Percentiles rank a stretch among this genome's conserved stretches.
Evolutionary conservation across 2,888 invertebrate genomes (phyloP).

Genomic region (Chrysotoxum bicinctum): DNA sequence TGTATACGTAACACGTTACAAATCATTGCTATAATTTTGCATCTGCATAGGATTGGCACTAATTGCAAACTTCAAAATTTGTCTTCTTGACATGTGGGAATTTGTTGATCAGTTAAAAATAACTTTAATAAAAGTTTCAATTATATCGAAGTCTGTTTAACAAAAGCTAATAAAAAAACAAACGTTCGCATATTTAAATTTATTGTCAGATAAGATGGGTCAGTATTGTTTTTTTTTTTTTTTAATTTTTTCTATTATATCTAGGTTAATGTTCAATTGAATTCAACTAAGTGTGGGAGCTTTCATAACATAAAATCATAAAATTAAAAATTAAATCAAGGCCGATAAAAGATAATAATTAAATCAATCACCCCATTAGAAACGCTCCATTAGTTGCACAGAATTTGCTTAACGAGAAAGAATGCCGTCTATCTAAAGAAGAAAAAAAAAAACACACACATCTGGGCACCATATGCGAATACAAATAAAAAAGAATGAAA

Average conservation of each 20-base stretch:
- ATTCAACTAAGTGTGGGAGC: background rate
- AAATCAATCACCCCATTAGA: constrained; percentile 29
- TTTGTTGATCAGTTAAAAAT: too few relatives aligned
- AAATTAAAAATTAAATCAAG: constrained; percentile 38
- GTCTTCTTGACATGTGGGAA: too few relatives aligned
- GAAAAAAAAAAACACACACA: background rate
- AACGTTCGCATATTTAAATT: too few relatives aligned
- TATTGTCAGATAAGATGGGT: too few relatives aligned
- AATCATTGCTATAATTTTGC: too few relatives aligned
- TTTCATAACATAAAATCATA: background rate
- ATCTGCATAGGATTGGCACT: too few relatives aligned
- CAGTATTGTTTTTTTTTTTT: background rate
- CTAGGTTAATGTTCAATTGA: background rate
- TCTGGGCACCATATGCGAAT: constrained; percentile 19
- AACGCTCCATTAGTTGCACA: constrained; percentile 10
- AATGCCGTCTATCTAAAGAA: background rate
- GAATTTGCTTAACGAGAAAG: constrained; percentile 3
- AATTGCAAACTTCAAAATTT: too few relatives aligned
- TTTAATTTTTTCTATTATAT: background rate
- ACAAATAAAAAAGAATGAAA: background rate
- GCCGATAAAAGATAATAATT: constrained; percentile 33
- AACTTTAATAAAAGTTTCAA: too few relatives aligned
- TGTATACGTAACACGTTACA: too few relatives aligned
- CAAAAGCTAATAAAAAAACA: too few relatives aligned
- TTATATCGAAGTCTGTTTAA: too few relatives aligned